Evolutionary conservation across 1,140 invertebrate genomes (phyloP).

Genomic region (Temnothorax curvispinosus): DNA sequence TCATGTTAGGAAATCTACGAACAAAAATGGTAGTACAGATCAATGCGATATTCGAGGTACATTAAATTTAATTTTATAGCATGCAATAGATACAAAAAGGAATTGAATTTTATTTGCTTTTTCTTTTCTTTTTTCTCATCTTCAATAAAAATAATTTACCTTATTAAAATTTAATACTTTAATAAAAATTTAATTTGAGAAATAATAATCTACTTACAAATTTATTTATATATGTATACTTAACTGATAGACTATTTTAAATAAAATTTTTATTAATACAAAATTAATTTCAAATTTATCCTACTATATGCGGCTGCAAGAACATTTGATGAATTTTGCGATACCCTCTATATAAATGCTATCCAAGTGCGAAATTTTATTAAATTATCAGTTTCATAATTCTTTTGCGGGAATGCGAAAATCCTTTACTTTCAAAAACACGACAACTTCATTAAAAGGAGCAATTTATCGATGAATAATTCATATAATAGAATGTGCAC

Average conservation of each 20-base stretch:
- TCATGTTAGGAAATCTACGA: neutral
- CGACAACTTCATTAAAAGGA: slow-evolving; percentile 10
- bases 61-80: neutral
- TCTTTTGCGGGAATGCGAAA: neutral
- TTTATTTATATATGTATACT: neutral
- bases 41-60: neutral
- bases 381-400: slow-evolving; percentile 14
- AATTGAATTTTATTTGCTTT: neutral
- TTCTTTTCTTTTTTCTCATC: neutral
- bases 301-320: neutral
- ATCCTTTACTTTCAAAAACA: slow-evolving; percentile 15
- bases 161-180: neutral
- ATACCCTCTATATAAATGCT: neutral
- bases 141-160: neutral
- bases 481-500: neutral
- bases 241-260: neutral
- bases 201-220: neutral
- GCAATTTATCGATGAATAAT: slow-evolving; percentile 34
- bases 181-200: neutral
- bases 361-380: slow-evolving; percentile 25
- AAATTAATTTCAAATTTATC: neutral
- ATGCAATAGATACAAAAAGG: neutral
- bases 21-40: neutral
- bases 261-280: neutral
- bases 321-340: neutral